These are phyloP conservation scores for Athalia circularis DNA, from an alignment of 2,888 invertebrate genomes.

Conservation along the genomic window DNA sequence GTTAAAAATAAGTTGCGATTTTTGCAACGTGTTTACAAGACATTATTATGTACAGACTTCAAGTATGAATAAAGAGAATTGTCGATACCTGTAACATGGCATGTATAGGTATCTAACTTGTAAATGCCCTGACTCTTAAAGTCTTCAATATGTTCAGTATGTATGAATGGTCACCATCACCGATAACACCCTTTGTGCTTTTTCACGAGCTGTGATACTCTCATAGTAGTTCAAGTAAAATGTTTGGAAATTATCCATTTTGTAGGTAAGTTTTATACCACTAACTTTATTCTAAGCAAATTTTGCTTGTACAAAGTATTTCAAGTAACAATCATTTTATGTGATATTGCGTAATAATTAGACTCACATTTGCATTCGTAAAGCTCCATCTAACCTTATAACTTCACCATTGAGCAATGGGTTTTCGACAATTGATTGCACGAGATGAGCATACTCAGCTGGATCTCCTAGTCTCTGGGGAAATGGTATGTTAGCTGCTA, in stretches of 20 bases:
- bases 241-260: too few species aligned
- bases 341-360: neutral
- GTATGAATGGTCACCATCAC: too few species aligned
- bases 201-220: too few species aligned
- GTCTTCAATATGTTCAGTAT: too few species aligned
- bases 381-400: constrained; percentile 77
- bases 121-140: neutral
- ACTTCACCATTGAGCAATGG: constrained; percentile 78
- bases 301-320: too few species aligned
- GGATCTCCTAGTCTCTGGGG: constrained; percentile 77
- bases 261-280: too few species aligned
- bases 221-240: too few species aligned
- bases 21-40: constrained; percentile 67
- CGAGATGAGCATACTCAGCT: constrained; percentile 77
- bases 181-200: too few species aligned
- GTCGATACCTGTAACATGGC: constrained; percentile 66
- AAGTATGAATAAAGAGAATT: constrained; percentile 66
- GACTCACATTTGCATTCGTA: constrained; percentile 77
- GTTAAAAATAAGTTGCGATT: constrained; percentile 63
- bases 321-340: neutral
- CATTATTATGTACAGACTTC: constrained; percentile 68
- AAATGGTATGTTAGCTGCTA: constrained; percentile 77
- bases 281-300: too few species aligned
- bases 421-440: constrained; percentile 77
- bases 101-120: neutral